phyloP scores from a whole-genome alignment of 2,113 vertebrate genomes.

The Hippoglossus stenolepis region DNA sequence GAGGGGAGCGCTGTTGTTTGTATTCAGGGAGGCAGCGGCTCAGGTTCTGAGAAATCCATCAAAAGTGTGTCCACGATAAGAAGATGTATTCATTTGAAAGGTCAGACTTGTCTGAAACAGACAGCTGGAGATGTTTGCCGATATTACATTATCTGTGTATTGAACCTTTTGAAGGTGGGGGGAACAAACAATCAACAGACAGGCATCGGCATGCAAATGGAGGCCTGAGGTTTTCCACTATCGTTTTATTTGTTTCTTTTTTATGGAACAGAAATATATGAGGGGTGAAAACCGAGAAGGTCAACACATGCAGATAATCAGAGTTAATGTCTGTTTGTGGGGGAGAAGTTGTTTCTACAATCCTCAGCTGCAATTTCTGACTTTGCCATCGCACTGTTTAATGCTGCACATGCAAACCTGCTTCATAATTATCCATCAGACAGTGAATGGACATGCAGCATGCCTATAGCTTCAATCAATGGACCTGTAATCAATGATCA shows the following conservation, averaged over 20 bases:
- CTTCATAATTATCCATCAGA: slow-evolving; percentile 37
- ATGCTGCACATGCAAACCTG: slow-evolving; percentile 8
- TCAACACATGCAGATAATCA: neutral
- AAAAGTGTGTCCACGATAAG: slow-evolving; percentile 26
- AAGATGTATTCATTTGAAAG: slow-evolving; percentile 54
- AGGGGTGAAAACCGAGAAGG: too few species aligned
- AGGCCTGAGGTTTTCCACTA: neutral
- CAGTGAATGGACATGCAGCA: neutral
- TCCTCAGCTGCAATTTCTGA: too few species aligned
- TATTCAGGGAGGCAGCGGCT: slow-evolving; percentile 15
- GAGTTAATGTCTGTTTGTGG: neutral
- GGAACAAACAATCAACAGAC: slow-evolving; percentile 16
- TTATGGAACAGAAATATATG: neutral
- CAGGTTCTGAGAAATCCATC: slow-evolving; percentile 46
- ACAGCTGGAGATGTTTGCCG: slow-evolving; percentile 44
- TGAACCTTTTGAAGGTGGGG: slow-evolving; percentile 14
- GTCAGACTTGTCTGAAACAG: slow-evolving; percentile 38
- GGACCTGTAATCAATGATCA: neutral
- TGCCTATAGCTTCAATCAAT: neutral
- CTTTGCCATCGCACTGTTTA: slow-evolving; percentile 3
- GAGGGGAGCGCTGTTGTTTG: slow-evolving; percentile 10
- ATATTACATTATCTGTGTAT: slow-evolving; percentile 46
- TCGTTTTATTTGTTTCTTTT: neutral
- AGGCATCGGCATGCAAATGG: neutral
- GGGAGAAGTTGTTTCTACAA: neutral